These are phyloP conservation scores for Cyclophora punctaria DNA, from an alignment of 2,888 invertebrate genomes.

Conservation along the genomic window DNA sequence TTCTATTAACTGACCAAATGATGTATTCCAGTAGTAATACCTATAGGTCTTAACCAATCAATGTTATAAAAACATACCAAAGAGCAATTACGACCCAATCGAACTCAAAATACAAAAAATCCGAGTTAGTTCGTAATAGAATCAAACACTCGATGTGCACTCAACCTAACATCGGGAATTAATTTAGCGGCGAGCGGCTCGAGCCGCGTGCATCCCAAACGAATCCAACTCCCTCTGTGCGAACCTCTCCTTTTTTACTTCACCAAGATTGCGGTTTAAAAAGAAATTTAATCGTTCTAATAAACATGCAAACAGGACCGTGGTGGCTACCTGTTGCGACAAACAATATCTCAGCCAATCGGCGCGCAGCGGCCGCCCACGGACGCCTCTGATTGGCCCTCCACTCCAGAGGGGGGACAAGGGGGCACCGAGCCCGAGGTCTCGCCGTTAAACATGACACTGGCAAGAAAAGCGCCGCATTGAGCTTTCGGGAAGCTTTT, in stretches of 20 bases:
- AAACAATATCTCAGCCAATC: constrained; percentile 57
- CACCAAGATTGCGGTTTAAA: constrained; percentile 58
- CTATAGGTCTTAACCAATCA: too few relatives aligned
- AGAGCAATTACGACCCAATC: too few relatives aligned
- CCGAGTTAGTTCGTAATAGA: constrained; percentile 2
- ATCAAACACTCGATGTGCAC: constrained; percentile 7
- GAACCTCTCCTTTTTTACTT: constrained; percentile 40
- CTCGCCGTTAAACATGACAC: constrained; percentile 57
- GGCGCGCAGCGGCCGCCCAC: constrained; percentile 62
- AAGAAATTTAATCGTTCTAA: constrained; percentile 71
- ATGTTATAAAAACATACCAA: too few relatives aligned
- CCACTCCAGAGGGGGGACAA: constrained; percentile 39
- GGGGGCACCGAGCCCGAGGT: constrained; percentile 43
- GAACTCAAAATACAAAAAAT: too few relatives aligned
- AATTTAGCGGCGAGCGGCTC: constrained; percentile 25
- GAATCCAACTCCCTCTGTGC: constrained; percentile 44
- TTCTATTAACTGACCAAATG: too few relatives aligned
- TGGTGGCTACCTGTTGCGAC: constrained; percentile 70
- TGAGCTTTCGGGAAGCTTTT: constrained; percentile 71
- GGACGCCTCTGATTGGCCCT: constrained; percentile 54
- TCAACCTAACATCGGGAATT: constrained; percentile 20
- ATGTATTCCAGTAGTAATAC: too few relatives aligned
- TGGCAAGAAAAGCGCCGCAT: constrained; percentile 70
- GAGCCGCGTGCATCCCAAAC: constrained; percentile 30
- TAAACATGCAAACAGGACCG: constrained; percentile 72